Base-by-base conservation (phyloP, 2,888 invertebrate species). In the Synanthedon tipuliformis region DNA sequence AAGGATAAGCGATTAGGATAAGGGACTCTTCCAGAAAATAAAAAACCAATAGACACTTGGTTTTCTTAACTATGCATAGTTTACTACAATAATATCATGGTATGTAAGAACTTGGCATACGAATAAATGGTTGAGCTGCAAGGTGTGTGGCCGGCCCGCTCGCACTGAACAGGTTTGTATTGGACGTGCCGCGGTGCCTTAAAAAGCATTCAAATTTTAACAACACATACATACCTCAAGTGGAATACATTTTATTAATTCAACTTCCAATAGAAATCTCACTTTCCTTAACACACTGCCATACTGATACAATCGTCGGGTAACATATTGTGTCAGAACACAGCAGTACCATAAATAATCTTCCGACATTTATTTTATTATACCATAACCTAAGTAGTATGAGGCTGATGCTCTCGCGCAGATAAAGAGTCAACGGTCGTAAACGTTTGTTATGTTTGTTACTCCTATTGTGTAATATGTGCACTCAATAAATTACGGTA, bases 181-280 rank as follows among this genome's bases (percentile, higher is more conserved):
- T 55, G 63, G 60, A 68, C 66, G 34, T 34, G 69, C 64, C 57
- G 58, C 60, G 54, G 53, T 57, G 64, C 68, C 64, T 66, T 79
- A 80, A 80, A 80, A 78, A 69, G 60, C 70, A 78, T 77, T 80
- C 73, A 78, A 77, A 76, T 65, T 74, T 82, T 78, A 74, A 81
- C 75, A 75, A 77, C 64, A 58, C 59, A 52, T 64, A 61, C 69
- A 73, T 75, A 75, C 72, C 63, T 56, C 57, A 56, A 57, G 59
- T 58, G 57, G 58, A 56, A 62, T 34, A 59, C 57, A 61, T 63
- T 66, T 66, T 34, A 34, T 74, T 68, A 70, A 71, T 73, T 73
- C 69, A 68, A 70, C 65, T 58, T 62, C 68, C 60, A 69, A 71
- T 71, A 68, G 62, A 69, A 73, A 70, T 70, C 75, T 81, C 75